A percentile compares a stretch with the other conserved stretches of the same genome.
These are phyloP conservation scores for Meloidogyne floridensis DNA, from an alignment of 1,140 invertebrate species.

Conservation along the genomic window DNA sequence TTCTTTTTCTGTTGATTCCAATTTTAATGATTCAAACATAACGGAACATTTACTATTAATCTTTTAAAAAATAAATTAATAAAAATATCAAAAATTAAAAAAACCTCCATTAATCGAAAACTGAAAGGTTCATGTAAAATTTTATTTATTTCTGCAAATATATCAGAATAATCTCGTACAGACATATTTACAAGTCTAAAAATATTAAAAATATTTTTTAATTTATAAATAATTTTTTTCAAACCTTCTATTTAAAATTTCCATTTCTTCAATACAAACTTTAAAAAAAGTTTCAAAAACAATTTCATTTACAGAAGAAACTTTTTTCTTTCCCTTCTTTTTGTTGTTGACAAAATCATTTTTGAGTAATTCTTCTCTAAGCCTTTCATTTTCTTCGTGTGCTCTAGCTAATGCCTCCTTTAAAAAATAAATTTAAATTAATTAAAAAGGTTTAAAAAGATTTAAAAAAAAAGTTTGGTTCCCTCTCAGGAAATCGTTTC, in stretches of 20 bases:
- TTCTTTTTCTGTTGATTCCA: constrained; percentile 33
- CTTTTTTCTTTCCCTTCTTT: constrained; percentile 14
- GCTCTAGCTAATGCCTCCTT: constrained; percentile 5
- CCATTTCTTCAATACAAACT: constrained; percentile 35
- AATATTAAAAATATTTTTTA: constrained; percentile 1
- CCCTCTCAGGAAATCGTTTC: no score
- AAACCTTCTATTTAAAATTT: constrained; percentile 31
- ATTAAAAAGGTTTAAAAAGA: background rate
- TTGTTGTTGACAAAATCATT: background rate
- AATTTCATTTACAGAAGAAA: constrained; percentile 11
- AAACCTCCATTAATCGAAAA: constrained; percentile 43
- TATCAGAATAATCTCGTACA: constrained; percentile 41
- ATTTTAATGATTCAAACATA: constrained; percentile 32
- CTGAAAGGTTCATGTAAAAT: constrained; percentile 48
- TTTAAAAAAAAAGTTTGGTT: no score
- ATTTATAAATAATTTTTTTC: constrained; percentile 10
- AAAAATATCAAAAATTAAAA: background rate
- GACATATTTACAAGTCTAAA: constrained; percentile 24
- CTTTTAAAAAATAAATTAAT: constrained; percentile 3
- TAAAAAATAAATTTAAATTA: background rate
- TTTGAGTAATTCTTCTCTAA: background rate
- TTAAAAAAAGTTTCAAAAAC: constrained; percentile 41
- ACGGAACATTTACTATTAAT: constrained; percentile 42
- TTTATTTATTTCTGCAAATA: constrained; percentile 39
- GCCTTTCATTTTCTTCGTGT: constrained; percentile 18